These are phyloP conservation scores for Temnothorax rugatulus DNA, from an alignment of 2,888 invertebrate species.

Conservation along the genomic window DNA sequence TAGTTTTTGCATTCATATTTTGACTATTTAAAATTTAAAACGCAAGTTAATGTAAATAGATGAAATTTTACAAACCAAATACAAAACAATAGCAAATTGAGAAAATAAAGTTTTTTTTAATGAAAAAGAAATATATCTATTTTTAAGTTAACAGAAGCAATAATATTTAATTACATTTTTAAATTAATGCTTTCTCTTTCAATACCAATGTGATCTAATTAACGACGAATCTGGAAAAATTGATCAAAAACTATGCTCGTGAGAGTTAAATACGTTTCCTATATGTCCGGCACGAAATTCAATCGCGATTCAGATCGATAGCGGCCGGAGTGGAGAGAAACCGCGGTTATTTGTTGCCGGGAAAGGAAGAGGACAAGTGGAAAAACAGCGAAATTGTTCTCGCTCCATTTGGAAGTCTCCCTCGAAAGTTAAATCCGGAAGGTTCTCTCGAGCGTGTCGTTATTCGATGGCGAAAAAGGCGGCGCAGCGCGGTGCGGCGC, in stretches of 20 bases:
- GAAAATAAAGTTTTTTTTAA: background rate
- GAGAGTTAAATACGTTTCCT: conserved; percentile 3
- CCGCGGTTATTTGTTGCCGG: conserved; percentile 30
- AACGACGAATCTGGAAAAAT: conserved; percentile 18
- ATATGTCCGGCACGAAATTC: conserved; percentile 6
- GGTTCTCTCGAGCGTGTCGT: conserved; percentile 57
- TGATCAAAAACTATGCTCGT: background rate
- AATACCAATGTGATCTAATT: conserved; percentile 1
- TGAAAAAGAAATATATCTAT: background rate
- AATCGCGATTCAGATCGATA: conserved; percentile 17
- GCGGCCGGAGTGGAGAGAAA: background rate
- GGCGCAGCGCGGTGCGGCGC: background rate
- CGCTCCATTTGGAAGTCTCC: conserved; percentile 69
- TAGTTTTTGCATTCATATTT: background rate
- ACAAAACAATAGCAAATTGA: background rate
- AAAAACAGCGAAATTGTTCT: conserved; percentile 64
- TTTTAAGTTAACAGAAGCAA: background rate
- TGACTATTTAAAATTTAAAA: background rate
- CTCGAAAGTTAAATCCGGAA: conserved; percentile 65
- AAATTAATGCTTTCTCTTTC: background rate
- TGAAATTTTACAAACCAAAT: background rate
- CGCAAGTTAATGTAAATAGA: background rate
- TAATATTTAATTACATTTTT: conserved; percentile 11
- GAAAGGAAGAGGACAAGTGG: conserved; percentile 53
- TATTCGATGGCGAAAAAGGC: conserved; percentile 55